phyloP scores from a whole-genome alignment of 1,140 invertebrate genomes.

The Drosophila kohkoa region DNA sequence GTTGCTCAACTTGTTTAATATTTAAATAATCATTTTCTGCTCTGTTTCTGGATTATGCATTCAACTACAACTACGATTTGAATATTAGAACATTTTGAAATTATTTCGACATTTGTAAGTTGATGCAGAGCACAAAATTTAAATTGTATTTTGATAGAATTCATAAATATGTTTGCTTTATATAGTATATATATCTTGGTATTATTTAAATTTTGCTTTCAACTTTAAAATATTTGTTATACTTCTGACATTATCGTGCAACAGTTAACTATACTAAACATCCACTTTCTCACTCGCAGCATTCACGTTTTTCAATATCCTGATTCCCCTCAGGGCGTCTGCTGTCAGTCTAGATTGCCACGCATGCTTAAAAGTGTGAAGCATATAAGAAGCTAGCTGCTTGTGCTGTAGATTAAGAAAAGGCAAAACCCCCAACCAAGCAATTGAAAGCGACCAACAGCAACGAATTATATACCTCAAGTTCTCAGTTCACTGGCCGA shows the following conservation, averaged over 20 bases:
- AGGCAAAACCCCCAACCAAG: neutral
- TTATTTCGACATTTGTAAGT: neutral
- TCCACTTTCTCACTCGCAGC: neutral
- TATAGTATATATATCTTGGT: too few relatives aligned
- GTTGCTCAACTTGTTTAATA: slow-evolving; percentile 51
- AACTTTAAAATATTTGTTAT: too few relatives aligned
- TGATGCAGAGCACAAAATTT: neutral
- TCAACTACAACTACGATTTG: neutral
- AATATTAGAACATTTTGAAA: slow-evolving; percentile 8
- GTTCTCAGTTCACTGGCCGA: neutral
- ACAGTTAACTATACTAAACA: neutral
- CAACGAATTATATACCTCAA: neutral
- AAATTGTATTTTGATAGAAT: too few relatives aligned
- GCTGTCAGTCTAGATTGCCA: neutral
- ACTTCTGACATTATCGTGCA: neutral
- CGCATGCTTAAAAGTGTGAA: neutral
- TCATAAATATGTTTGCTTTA: too few relatives aligned
- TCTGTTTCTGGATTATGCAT: slow-evolving; percentile 15
- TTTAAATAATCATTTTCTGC: slow-evolving; percentile 54
- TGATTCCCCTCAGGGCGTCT: neutral
- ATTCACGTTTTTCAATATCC: slow-evolving; percentile 20
- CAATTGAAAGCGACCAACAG: neutral
- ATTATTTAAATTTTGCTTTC: too few relatives aligned
- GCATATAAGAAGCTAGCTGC: neutral
- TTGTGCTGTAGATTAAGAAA: neutral